These are phyloP conservation scores for Australoheros facetus DNA, from an alignment of 2,797 vertebrate species.

Conservation along the genomic window DNA sequence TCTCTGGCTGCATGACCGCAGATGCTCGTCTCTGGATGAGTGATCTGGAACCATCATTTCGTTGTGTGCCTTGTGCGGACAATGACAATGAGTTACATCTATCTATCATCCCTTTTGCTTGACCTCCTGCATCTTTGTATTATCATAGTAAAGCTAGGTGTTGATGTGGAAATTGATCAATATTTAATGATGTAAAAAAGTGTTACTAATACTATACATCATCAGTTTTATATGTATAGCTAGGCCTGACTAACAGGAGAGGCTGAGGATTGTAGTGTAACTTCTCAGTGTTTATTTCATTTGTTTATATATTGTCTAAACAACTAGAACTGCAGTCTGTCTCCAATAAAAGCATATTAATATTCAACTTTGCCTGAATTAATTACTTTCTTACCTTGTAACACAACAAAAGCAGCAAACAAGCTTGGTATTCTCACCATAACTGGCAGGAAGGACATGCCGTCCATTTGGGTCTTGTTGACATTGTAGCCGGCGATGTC, in stretches of 20 bases:
- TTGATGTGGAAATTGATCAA: not conserved
- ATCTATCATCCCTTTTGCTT: not conserved
- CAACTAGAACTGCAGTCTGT: too few relatives aligned
- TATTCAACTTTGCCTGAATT: not conserved
- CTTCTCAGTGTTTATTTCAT: too few relatives aligned
- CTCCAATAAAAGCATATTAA: not conserved
- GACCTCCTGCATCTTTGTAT: not conserved
- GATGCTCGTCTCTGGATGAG: too few relatives aligned
- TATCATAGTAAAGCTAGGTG: not conserved
- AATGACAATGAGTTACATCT: too few relatives aligned
- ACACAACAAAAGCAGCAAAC: not conserved
- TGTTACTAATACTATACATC: not conserved
- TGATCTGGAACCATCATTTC: too few relatives aligned
- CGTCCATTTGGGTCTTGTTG: slow-evolving; percentile 95
- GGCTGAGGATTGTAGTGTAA: too few relatives aligned
- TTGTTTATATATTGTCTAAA: not conserved
- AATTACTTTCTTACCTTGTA: not conserved
- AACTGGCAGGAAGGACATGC: slow-evolving; percentile 89
- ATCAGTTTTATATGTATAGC: too few relatives aligned
- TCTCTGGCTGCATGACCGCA: too few relatives aligned
- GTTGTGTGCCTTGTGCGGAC: too few relatives aligned
- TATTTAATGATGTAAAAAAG: not conserved
- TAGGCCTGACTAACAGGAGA: too few relatives aligned
- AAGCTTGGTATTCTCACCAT: slow-evolving; percentile 79
- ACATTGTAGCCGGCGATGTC: slow-evolving; percentile 91